phyloP scores from a whole-genome alignment of 1,140 invertebrate genomes.

The Lanistes nyassanus region DNA sequence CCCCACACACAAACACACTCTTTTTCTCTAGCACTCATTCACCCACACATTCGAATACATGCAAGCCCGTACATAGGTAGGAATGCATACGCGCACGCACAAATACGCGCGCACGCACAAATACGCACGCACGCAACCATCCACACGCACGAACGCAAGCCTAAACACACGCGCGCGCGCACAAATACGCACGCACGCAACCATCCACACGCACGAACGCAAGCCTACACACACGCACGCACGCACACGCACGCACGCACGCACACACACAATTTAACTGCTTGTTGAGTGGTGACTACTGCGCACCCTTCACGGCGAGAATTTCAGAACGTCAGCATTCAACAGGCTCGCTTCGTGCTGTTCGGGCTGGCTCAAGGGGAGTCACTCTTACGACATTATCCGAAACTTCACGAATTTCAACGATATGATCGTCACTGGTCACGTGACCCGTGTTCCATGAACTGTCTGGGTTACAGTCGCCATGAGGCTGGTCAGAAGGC shows the following conservation, averaged over 20 bases:
- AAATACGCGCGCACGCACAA: background rate
- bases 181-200: conserved; percentile 6
- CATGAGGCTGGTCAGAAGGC: background rate
- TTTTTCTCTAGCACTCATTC: background rate
- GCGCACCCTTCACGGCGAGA: background rate
- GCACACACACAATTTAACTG: background rate
- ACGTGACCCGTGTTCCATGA: background rate
- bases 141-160: background rate
- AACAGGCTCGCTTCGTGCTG: background rate
- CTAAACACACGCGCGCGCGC: background rate
- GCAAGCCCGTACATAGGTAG: background rate
- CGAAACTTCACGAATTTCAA: conserved; percentile 30
- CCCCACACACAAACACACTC: too few species aligned
- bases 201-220: conserved; percentile 18
- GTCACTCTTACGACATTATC: conserved; percentile 21
- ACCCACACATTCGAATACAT: too few species aligned
- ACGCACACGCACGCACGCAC: conserved; percentile 26
- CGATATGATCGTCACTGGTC: conserved; percentile 35
- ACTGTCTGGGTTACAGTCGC: background rate
- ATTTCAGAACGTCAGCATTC: background rate
- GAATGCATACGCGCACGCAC: background rate
- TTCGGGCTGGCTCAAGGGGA: conserved; percentile 9
- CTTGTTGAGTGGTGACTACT: background rate
- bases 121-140: background rate
- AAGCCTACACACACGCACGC: conserved; percentile 16